Percentiles rank a stretch among this genome's conserved stretches.
Conservation (phyloP, 1,140 invertebrate species). For the Ridgeia piscesae region DNA sequence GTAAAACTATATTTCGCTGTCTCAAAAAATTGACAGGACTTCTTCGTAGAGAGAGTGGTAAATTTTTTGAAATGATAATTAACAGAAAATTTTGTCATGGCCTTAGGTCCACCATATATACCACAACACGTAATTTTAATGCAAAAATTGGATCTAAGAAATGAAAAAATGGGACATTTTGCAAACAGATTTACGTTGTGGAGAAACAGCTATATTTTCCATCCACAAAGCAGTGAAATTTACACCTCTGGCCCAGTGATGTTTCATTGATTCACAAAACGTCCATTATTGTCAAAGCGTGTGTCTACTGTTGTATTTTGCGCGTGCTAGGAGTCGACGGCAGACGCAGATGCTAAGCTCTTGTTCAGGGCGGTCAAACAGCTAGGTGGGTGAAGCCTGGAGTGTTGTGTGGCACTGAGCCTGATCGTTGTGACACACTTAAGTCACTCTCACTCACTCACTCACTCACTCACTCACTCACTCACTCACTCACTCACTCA, state of each 20-base stretch:
- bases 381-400: neutral
- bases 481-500: neutral
- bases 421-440: neutral
- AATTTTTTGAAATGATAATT: no score
- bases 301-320: slow-evolving; percentile 7
- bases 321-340: neutral
- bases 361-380: slow-evolving; percentile 16
- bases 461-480: neutral
- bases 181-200: no score
- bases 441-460: neutral
- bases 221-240: neutral
- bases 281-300: neutral
- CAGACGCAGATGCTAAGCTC: slow-evolving; percentile 15
- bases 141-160: no score
- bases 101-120: no score
- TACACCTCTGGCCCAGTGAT: neutral
- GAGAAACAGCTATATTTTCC: neutral
- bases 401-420: neutral
- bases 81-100: no score
- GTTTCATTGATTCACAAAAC: slow-evolving; percentile 9
- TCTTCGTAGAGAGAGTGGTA: no score
- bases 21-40: no score
- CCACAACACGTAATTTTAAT: no score
- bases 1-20: no score
- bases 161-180: no score